phyloP scores from a whole-genome alignment of 2,888 invertebrate genomes.

The Mongoloraphidia duomilia region DNA sequence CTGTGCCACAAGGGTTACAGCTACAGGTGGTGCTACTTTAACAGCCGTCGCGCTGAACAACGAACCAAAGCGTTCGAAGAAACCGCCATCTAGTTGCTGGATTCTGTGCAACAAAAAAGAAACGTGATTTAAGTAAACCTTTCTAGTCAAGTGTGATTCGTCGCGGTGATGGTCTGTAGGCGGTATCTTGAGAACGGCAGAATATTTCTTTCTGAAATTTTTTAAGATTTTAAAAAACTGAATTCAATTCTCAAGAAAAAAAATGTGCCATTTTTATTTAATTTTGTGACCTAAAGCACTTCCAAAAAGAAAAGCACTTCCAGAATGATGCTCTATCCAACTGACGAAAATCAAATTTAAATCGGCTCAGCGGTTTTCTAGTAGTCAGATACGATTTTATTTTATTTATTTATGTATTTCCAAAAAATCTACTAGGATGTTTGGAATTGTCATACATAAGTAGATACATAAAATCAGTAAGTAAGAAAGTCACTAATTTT shows the following conservation, averaged over 20 bases:
- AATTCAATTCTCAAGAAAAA: neutral
- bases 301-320: too few relatives aligned
- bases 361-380: too few relatives aligned
- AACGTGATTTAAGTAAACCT: conserved; percentile 5
- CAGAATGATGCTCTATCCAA: too few relatives aligned
- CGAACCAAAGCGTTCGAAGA: conserved; percentile 71
- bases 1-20: conserved; percentile 10
- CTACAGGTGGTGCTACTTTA: conserved; percentile 16
- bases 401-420: too few relatives aligned
- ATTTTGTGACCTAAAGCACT: neutral
- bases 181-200: neutral
- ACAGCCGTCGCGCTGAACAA: conserved; percentile 42
- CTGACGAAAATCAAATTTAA: too few relatives aligned
- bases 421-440: too few relatives aligned
- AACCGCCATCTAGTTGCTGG: conserved; percentile 69
- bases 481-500: too few relatives aligned
- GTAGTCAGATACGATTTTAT: too few relatives aligned
- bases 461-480: too few relatives aligned
- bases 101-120: conserved; percentile 40
- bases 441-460: too few relatives aligned
- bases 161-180: neutral
- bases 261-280: neutral
- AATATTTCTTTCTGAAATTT: conserved; percentile 16
- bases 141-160: neutral
- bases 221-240: neutral